Percentiles rank a stretch among this genome's conserved stretches.
Evolutionary conservation across 2,888 invertebrate genomes (phyloP).

Genomic region (Trichogramma dendrolimi): DNA sequence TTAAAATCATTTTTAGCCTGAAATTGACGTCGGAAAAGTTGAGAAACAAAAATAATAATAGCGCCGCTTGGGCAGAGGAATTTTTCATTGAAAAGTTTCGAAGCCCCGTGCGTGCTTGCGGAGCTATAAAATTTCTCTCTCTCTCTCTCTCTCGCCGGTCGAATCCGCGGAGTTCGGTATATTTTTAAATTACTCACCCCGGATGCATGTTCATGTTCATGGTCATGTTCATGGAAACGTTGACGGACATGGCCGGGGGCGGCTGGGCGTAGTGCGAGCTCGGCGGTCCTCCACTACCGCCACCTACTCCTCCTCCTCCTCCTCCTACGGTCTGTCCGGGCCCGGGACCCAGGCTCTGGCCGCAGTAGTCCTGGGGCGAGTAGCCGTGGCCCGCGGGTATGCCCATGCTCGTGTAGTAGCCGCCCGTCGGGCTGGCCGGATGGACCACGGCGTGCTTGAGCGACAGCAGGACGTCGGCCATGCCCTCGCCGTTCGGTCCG

Average conservation of each 20-base stretch:
- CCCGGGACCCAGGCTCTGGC: slow-evolving; percentile 12
- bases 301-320: no score
- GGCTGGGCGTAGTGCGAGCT: slow-evolving; percentile 56
- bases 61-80: no score
- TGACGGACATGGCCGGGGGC: slow-evolving; percentile 87
- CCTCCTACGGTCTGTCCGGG: neutral
- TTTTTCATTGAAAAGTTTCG: no score
- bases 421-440: slow-evolving; percentile 58
- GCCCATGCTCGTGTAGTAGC: slow-evolving; percentile 47
- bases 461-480: slow-evolving; percentile 84
- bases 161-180: neutral
- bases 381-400: slow-evolving; percentile 27
- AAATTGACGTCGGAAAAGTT: no score
- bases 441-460: slow-evolving; percentile 85
- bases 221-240: slow-evolving; percentile 97
- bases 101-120: no score
- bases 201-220: slow-evolving; percentile 66
- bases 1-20: no score
- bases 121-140: no score
- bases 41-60: no score
- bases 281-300: slow-evolving; percentile 37
- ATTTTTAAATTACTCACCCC: slow-evolving; percentile 38
- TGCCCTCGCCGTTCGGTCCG: slow-evolving; percentile 65
- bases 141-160: neutral
- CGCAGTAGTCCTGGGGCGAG: slow-evolving; percentile 25